These are phyloP conservation scores for Ophion ellenae DNA, from an alignment of 2,888 invertebrate genomes.

Conservation along the genomic window DNA sequence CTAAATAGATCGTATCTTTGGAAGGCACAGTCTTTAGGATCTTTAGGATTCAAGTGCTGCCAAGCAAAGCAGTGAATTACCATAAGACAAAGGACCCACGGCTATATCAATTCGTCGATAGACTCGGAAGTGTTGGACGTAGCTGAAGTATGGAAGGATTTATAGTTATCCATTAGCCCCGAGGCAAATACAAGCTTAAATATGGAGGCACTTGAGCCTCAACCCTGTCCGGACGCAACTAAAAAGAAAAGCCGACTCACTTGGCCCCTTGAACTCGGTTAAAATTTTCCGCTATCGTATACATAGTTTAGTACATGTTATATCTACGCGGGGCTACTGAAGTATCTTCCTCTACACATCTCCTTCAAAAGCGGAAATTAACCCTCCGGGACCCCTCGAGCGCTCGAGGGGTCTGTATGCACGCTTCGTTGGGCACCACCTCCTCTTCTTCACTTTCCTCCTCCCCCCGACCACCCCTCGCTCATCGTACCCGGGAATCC, in stretches of 20 bases:
- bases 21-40: no score
- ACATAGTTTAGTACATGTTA: conserved; percentile 35
- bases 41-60: no score
- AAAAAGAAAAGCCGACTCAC: conserved; percentile 21
- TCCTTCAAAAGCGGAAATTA: conserved; percentile 67
- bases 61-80: not conserved
- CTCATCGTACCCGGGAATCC: conserved; percentile 43
- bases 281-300: conserved; percentile 31
- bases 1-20: no score
- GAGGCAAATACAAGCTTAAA: conserved; percentile 4
- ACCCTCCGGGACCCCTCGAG: conserved; percentile 65
- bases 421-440: conserved; percentile 47
- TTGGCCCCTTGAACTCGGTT: conserved; percentile 23
- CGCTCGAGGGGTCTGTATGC: conserved; percentile 59
- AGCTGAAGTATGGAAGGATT: not conserved
- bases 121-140: not conserved
- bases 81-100: not conserved
- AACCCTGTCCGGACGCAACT: conserved; percentile 2
- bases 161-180: not conserved
- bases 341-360: conserved; percentile 44
- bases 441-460: conserved; percentile 23
- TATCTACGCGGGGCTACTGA: conserved; percentile 27
- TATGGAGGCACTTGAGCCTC: not conserved
- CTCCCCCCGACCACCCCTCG: conserved; percentile 1
- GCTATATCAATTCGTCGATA: not conserved